These are phyloP conservation scores for Ips typographus DNA, from an alignment of 1,140 invertebrate species.

Conservation along the genomic window DNA sequence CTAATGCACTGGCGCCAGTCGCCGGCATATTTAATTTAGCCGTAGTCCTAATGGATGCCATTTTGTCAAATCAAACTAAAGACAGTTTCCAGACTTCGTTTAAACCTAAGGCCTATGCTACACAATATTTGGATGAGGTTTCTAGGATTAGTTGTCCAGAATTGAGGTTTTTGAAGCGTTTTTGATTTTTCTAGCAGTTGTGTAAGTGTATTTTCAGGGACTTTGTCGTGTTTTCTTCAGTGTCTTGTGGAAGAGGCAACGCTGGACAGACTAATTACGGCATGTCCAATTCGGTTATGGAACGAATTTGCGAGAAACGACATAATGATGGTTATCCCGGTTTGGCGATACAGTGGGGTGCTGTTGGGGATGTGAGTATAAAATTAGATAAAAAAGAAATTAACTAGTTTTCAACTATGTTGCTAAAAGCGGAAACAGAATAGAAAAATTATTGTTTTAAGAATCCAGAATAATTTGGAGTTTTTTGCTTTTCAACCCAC, in stretches of 20 bases:
- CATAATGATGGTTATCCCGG: conserved; percentile 61
- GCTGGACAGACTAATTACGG: conserved; percentile 89
- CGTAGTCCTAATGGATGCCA: conserved; percentile 60
- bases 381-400: neutral
- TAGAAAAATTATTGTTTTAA: neutral
- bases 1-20: conserved; percentile 62
- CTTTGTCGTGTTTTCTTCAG: conserved; percentile 83
- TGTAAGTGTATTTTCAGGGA: conserved; percentile 25
- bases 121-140: conserved; percentile 54
- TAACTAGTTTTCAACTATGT: neutral
- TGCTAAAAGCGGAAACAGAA: neutral
- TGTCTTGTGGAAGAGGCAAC: conserved; percentile 86
- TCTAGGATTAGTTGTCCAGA: conserved; percentile 57
- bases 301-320: conserved; percentile 67
- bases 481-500: too few species aligned
- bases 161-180: conserved; percentile 43
- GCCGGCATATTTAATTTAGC: conserved; percentile 81
- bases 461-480: neutral
- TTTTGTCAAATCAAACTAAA: conserved; percentile 58
- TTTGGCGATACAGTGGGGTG: conserved; percentile 72
- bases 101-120: conserved; percentile 56
- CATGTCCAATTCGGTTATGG: conserved; percentile 72
- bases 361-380: conserved; percentile 63
- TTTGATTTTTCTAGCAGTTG: neutral
- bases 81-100: conserved; percentile 55